phyloP scores from a whole-genome alignment of 2,888 invertebrate species.

The Blomia tropicalis region DNA sequence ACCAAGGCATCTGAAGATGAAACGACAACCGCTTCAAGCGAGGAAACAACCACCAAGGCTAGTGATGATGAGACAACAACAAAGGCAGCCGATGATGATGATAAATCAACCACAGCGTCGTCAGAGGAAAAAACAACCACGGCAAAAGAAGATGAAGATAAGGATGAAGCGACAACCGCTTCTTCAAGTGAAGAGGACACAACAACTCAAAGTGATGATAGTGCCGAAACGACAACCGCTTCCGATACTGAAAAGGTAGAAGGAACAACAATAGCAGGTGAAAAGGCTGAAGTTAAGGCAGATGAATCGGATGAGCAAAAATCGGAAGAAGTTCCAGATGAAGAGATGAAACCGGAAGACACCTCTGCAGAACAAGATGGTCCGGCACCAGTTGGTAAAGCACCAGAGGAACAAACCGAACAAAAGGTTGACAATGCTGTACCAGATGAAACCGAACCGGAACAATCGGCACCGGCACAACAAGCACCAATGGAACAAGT shows the following conservation, averaged over 20 bases:
- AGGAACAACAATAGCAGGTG: neutral
- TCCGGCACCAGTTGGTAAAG: neutral
- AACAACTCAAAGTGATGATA: neutral
- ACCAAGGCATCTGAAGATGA: slow-evolving; percentile 13
- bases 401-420: slow-evolving; percentile 11
- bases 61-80: neutral
- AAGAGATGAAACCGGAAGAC: neutral
- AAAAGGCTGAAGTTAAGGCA: neutral
- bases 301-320: slow-evolving; percentile 1
- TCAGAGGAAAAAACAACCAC: slow-evolving; percentile 2
- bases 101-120: neutral
- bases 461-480: neutral
- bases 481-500: slow-evolving; percentile 3
- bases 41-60: slow-evolving; percentile 5
- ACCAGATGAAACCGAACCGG: slow-evolving; percentile 1
- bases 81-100: neutral
- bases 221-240: slow-evolving; percentile 2
- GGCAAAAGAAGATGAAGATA: neutral
- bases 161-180: neutral
- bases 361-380: neutral
- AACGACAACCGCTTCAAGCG: neutral
- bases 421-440: slow-evolving; percentile 5
- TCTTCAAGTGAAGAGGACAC: neutral
- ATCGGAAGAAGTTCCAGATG: slow-evolving; percentile 10
- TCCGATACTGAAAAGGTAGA: slow-evolving; percentile 1